These are phyloP conservation scores for Encarsia formosa DNA, from an alignment of 2,888 invertebrate genomes.

Conservation along the genomic window DNA sequence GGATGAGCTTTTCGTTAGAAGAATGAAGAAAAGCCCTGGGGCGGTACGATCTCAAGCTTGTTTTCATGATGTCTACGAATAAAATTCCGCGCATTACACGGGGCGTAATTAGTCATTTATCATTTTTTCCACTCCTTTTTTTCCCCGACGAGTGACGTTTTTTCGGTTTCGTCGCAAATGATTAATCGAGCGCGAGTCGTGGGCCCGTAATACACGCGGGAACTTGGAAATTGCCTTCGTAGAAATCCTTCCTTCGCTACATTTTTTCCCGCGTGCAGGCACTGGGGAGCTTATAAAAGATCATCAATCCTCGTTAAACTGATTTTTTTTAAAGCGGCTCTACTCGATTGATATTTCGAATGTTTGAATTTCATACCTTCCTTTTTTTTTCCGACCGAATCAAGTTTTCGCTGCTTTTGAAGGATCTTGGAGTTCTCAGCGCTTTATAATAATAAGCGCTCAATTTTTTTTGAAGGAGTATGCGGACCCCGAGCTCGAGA, in stretches of 20 bases:
- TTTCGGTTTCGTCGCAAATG: constrained; percentile 26
- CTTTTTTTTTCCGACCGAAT: too few relatives aligned
- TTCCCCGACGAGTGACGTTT: constrained; percentile 20
- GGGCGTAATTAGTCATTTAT: constrained; percentile 23
- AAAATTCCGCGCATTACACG: constrained; percentile 1
- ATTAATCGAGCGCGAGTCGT: constrained; percentile 27
- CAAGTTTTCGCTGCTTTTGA: too few relatives aligned
- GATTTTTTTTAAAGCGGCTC: constrained; percentile 15
- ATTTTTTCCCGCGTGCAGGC: too few relatives aligned
- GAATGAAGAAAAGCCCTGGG: too few relatives aligned
- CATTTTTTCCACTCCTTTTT: constrained; percentile 21
- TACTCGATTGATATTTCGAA: too few relatives aligned
- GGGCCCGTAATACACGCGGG: constrained; percentile 7
- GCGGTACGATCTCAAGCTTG: too few relatives aligned
- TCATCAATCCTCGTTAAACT: constrained; percentile 27
- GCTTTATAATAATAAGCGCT: too few relatives aligned
- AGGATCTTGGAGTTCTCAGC: too few relatives aligned
- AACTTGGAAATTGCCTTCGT: constrained; percentile 16
- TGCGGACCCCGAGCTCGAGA: too few relatives aligned
- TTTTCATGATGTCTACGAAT: background rate
- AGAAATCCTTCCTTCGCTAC: constrained; percentile 5
- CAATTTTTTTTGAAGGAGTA: too few relatives aligned
- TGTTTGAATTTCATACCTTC: too few relatives aligned
- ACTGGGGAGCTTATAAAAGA: background rate
- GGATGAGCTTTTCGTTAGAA: too few relatives aligned